These are phyloP conservation scores for Dendrolimus houi DNA, from an alignment of 2,888 invertebrate species.

Conservation along the genomic window DNA sequence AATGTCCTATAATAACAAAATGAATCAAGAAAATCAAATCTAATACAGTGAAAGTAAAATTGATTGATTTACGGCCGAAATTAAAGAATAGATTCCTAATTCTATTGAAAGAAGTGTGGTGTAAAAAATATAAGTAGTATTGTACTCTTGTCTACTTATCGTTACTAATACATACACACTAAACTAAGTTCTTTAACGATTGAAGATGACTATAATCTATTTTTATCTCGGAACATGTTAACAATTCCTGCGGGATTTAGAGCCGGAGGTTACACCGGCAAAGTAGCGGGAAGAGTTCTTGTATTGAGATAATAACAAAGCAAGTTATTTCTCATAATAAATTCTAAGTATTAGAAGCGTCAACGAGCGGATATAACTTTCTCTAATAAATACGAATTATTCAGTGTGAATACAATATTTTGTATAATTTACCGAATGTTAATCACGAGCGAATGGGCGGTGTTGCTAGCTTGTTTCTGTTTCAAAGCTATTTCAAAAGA, in stretches of 20 bases:
- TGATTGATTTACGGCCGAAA: background rate
- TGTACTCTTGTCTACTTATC: too few relatives aligned
- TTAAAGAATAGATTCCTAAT: constrained; percentile 2
- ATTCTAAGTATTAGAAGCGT: background rate
- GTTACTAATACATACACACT: too few relatives aligned
- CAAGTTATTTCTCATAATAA: background rate
- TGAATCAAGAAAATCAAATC: background rate
- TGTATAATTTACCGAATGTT: constrained; percentile 20
- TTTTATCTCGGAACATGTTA: too few relatives aligned
- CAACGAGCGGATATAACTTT: constrained; percentile 17
- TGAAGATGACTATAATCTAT: too few relatives aligned
- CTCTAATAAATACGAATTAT: constrained; percentile 36
- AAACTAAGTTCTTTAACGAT: too few relatives aligned
- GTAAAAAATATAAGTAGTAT: too few relatives aligned
- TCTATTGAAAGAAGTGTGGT: background rate
- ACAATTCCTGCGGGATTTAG: too few relatives aligned
- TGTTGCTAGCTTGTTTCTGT: constrained; percentile 3
- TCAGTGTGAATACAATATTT: constrained; percentile 16
- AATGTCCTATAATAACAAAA: constrained; percentile 4
- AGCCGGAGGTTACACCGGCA: too few relatives aligned
- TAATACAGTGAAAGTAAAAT: background rate
- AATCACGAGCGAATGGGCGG: constrained; percentile 4
- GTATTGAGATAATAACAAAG: too few relatives aligned
- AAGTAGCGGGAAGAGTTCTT: too few relatives aligned
- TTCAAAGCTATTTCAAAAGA: constrained; percentile 18